Evolutionary conservation across 2,113 vertebrate genomes (phyloP).

Genomic region (Diglossa brunneiventris): DNA sequence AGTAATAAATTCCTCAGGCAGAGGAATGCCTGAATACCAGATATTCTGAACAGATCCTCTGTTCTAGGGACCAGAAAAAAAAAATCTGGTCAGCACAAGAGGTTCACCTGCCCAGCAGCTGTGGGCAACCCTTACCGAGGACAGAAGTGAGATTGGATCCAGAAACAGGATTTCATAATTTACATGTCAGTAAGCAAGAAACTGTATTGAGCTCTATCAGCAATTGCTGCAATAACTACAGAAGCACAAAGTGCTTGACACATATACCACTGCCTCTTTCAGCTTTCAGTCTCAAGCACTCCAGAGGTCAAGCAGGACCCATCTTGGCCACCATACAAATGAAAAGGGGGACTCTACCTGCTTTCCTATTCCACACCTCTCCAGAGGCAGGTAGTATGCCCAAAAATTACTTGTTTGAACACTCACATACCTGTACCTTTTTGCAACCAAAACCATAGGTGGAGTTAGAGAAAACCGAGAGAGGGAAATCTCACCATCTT

Average conservation of each 20-base stretch:
- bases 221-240: background rate
- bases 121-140: background rate
- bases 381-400: background rate
- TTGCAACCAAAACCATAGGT: background rate
- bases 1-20: background rate
- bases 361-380: background rate
- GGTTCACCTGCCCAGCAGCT: background rate
- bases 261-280: background rate
- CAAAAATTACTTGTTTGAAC: background rate
- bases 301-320: background rate
- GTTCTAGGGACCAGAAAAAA: background rate
- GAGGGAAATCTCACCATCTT: background rate
- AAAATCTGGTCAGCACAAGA: background rate
- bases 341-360: background rate
- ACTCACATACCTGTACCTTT: background rate
- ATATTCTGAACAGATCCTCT: background rate
- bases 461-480: background rate
- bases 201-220: background rate
- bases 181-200: background rate
- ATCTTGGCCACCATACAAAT: background rate
- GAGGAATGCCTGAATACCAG: background rate
- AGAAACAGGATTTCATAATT: background rate
- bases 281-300: background rate
- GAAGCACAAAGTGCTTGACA: background rate
- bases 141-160: background rate